Evolutionary conservation across 1,140 invertebrate species (phyloP).

Genomic region (Apis mellifera): Amel_HAv3.1 CM009941.2:11572501-11573000

Average conservation of each 20-base stretch:
- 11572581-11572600: no score
- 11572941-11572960: not conserved
- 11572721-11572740: not conserved
- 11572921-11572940: not conserved
- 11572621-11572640: no score
- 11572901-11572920: not conserved
- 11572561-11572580: no score
- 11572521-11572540: no score
- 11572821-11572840: not conserved
- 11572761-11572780: not conserved
- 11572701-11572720: no score
- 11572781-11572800: not conserved
- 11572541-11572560: no score
- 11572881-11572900: not conserved
- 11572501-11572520: no score
- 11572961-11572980: not conserved
- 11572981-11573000: not conserved
- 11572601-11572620: no score
- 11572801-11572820: not conserved
- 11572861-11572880: not conserved
- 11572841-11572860: slow-evolving; percentile 8
- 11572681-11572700: no score
- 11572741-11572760: not conserved
- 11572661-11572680: no score
- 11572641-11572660: no score